Evolutionary conservation across 2,113 vertebrate genomes (phyloP).

Genomic region (Phyllostomus discolor): DNA sequence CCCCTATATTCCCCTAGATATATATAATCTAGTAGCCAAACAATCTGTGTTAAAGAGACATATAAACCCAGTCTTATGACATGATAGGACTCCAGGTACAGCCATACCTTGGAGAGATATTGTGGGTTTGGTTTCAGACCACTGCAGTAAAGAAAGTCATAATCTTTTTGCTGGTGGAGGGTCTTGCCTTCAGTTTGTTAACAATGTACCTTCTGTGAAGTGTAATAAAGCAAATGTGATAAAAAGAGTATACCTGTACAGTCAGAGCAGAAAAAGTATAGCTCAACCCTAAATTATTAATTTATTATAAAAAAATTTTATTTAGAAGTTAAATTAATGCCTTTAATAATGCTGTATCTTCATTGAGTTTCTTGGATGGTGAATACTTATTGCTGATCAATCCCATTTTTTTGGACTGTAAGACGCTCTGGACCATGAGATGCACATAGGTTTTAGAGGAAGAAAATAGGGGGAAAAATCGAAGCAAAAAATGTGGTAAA

Average conservation of each 20-base stretch:
- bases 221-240: neutral
- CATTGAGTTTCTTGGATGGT: neutral
- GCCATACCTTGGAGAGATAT: neutral
- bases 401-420: too few species aligned
- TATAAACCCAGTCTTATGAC: neutral
- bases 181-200: neutral
- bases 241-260: neutral
- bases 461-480: too few species aligned
- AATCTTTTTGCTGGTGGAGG: neutral
- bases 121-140: neutral
- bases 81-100: accelerated
- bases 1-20: too few species aligned
- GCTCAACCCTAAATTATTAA: neutral
- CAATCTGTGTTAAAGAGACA: neutral
- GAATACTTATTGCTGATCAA: neutral
- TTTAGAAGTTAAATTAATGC: neutral
- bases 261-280: neutral
- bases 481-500: too few species aligned
- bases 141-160: neutral
- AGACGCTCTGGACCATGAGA: too few species aligned
- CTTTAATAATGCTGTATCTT: neutral
- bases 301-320: neutral
- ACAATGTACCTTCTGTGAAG: neutral
- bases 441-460: too few species aligned
- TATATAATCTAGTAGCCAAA: neutral